A percentile compares a stretch with the other conserved stretches of the same genome.
These are phyloP conservation scores for Conomelus anceps DNA, from an alignment of 2,888 invertebrate species.

Conservation along the genomic window DNA sequence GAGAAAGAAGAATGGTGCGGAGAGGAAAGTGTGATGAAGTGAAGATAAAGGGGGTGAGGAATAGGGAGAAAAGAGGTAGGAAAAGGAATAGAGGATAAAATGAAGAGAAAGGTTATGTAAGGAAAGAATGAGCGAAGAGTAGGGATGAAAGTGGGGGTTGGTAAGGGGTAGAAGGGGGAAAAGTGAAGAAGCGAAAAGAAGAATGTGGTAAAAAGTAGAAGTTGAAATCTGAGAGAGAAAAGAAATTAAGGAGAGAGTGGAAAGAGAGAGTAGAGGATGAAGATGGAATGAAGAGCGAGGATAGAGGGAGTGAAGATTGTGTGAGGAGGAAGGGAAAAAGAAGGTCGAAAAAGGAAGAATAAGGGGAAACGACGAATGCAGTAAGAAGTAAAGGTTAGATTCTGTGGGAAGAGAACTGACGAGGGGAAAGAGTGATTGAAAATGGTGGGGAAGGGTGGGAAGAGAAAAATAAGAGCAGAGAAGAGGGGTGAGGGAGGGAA, in stretches of 20 bases:
- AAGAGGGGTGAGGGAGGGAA: background rate
- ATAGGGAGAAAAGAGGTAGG: too few species aligned
- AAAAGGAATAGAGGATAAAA: too few species aligned
- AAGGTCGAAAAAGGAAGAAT: background rate
- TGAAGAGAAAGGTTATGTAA: too few species aligned
- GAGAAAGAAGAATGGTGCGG: background rate
- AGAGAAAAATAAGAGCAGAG: background rate
- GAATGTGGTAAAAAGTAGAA: too few species aligned
- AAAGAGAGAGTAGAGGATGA: background rate
- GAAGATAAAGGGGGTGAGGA: too few species aligned
- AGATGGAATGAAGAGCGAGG: too few species aligned
- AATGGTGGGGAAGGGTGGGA: background rate
- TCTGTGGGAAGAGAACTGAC: background rate
- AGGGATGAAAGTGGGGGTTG: background rate
- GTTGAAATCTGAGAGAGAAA: too few species aligned
- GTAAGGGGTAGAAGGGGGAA: too few species aligned
- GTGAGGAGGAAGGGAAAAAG: background rate
- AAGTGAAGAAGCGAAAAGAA: too few species aligned
- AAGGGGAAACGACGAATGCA: background rate
- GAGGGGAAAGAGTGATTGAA: background rate
- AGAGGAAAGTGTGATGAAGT: too few species aligned
- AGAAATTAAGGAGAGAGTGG: background rate
- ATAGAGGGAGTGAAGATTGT: background rate
- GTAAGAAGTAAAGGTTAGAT: background rate
- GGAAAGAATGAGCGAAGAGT: too few species aligned